Conservation (phyloP, 2,113 vertebrate species). For the Chrysemys picta region DNA sequence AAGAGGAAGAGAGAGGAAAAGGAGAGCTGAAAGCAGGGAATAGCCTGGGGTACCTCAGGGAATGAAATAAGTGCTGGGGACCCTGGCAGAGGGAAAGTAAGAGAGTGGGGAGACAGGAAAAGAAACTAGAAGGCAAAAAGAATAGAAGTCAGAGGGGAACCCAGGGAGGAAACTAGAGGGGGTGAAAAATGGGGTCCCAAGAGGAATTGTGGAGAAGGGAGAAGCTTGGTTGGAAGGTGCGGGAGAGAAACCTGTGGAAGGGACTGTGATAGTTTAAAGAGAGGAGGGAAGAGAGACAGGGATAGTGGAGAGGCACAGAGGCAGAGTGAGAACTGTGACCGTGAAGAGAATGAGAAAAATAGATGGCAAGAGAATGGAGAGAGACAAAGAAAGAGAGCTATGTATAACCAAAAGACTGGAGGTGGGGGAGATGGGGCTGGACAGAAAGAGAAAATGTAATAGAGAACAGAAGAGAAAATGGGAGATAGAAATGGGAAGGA, state of each 20-base stretch:
- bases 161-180: background rate
- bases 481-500: fast-evolving
- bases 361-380: background rate
- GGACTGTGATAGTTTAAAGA: background rate
- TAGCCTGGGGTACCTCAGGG: background rate
- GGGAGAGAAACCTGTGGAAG: background rate
- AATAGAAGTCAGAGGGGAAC: background rate
- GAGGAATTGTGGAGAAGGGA: background rate
- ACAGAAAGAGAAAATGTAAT: background rate
- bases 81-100: background rate
- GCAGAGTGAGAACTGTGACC: background rate
- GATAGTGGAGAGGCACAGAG: background rate
- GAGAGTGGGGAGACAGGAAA: background rate
- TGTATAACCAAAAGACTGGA: background rate
- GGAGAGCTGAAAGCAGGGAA: background rate
- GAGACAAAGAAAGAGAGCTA: background rate
- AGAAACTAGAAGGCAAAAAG: background rate
- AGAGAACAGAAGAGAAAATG: background rate
- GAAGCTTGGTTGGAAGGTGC: background rate
- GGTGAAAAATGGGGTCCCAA: background rate
- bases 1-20: background rate
- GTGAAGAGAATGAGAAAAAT: background rate
- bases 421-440: background rate
- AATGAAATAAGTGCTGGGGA: background rate
- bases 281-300: background rate